Evolutionary conservation across 2,888 invertebrate genomes (phyloP), one percentile per base, ranked within the genome.

Genomic region (Latrodectus hesperus): DNA sequence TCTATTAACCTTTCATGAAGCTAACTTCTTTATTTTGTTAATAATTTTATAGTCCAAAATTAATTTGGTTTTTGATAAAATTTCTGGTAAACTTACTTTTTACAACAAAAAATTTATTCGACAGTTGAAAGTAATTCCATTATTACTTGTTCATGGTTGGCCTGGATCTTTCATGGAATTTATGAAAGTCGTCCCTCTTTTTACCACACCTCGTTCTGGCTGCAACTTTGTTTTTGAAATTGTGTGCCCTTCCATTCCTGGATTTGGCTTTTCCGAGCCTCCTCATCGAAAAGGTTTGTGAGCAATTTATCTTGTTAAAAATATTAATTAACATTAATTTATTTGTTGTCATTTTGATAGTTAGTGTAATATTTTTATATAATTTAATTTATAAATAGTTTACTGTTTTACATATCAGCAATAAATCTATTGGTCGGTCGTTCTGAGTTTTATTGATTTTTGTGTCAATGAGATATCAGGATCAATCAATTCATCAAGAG

Each of bases 121-220:
- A 14, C 17, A 89, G 78, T 5, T 89, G 9, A 90, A 89, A 22
- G 93, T 94, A 0, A 90, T 95, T 0, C 96, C 97, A 0, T 89
- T 97, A 14, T 91, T 97, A 5, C 84, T 97, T 74, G 91, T 96
- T 17, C 97, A 97, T 90, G 96, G 97, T 38, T 97, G 97, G 97
- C 97, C 97, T 0, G 96, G 96, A 3, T 96, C 96, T 0, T 92
- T 97, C 0, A 94, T 95, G 9, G 96, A 97, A 92, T 97, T 96
- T 92, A 95, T 96, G 91, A 95, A 95, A 80, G 92, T 96, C 14
- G 94, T 96, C 79, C 96, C 96, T 0, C 91, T 94, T 86, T 91
- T 96, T 65, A 95, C 89, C 11, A 93, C 93, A 0, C 93, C 93
- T 0, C 92, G 92, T 9, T 91, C 92, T 0, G 93, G 93, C 73